Evolutionary conservation across 2,888 invertebrate genomes (phyloP).

Genomic region (Cataglyphis cursor): DNA sequence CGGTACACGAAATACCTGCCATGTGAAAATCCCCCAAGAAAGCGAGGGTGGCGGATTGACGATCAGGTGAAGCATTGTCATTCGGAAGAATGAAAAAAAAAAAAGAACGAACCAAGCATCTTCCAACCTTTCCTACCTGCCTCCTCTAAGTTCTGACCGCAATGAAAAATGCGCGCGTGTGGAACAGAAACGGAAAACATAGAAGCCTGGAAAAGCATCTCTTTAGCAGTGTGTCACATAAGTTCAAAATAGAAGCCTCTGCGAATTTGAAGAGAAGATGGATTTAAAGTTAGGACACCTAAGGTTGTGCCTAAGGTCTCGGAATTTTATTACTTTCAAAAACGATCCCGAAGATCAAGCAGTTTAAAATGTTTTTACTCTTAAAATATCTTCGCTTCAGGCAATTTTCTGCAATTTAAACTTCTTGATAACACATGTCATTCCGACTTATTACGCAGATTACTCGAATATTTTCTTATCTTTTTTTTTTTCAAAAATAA

Average conservation of each 20-base stretch:
- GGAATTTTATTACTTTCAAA: not conserved
- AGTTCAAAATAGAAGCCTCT: not conserved
- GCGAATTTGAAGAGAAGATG: not conserved
- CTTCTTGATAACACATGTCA: not conserved
- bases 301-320: not conserved
- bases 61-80: conserved; percentile 70
- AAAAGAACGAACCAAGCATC: not conserved
- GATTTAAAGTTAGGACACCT: not conserved
- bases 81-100: not conserved
- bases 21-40: conserved; percentile 73
- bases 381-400: not conserved
- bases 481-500: not conserved
- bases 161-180: not conserved
- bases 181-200: not conserved
- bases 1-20: not conserved
- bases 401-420: not conserved
- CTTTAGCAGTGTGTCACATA: not conserved
- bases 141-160: not conserved
- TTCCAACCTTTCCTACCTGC: not conserved
- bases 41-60: conserved; percentile 80
- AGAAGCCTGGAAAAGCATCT: not conserved
- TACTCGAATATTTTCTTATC: not conserved
- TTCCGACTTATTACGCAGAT: not conserved
- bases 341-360: not conserved
- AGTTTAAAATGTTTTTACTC: not conserved